A percentile compares a stretch with the other conserved stretches of the same genome.
Evolutionary conservation across 2,888 invertebrate species (phyloP).

Genomic region (Pseudococcus viburni): DNA sequence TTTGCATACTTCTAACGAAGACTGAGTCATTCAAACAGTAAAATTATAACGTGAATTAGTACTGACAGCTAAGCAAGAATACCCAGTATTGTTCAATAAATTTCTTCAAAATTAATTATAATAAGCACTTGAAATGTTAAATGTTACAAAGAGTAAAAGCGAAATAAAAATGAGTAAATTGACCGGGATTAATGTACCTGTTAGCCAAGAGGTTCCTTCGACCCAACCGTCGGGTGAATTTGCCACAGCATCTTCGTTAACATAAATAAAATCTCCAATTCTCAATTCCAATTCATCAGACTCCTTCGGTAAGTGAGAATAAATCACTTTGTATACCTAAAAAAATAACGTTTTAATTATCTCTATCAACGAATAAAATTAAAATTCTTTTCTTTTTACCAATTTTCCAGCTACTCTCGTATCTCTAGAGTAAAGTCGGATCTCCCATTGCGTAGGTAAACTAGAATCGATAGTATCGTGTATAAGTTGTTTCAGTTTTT

Average conservation of each 20-base stretch:
- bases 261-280: constrained; percentile 88
- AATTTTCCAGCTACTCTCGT: constrained; percentile 81
- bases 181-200: constrained; percentile 73
- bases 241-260: constrained; percentile 81
- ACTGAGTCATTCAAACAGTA: too few relatives aligned
- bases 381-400: constrained; percentile 70
- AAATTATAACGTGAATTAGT: too few relatives aligned
- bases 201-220: constrained; percentile 86
- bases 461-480: constrained; percentile 79
- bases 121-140: too few relatives aligned
- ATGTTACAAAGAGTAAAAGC: too few relatives aligned
- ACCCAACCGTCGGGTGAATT: constrained; percentile 90
- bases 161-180: too few relatives aligned
- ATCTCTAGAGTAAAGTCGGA: constrained; percentile 89
- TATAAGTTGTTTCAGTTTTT: constrained; percentile 81
- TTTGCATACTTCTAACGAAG: too few relatives aligned
- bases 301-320: constrained; percentile 82
- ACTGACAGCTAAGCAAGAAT: too few relatives aligned
- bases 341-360: background rate
- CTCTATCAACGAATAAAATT: too few relatives aligned
- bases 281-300: constrained; percentile 88
- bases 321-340: constrained; percentile 84
- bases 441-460: constrained; percentile 83
- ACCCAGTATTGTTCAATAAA: too few relatives aligned
- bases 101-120: background rate